Evolutionary conservation across 2,888 invertebrate species (phyloP), one percentile per base, ranked within the genome.

Genomic region (Caenorhabditis imperialis): DNA sequence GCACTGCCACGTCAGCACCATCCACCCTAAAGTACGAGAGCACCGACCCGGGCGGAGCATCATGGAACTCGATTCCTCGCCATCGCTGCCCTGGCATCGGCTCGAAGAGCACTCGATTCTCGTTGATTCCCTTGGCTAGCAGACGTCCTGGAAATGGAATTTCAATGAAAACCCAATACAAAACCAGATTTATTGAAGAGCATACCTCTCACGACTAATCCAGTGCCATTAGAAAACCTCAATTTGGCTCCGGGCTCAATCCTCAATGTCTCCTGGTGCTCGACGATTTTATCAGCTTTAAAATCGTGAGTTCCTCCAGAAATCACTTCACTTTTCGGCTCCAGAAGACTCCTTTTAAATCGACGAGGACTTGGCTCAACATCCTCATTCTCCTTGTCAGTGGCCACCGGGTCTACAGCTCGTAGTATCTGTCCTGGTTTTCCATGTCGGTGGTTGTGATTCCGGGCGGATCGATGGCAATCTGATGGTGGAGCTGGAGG

Each of bases 21-120:
- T 47, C 55, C 20, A 79, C 74, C 7, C 74, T 76, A 27, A 69
- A 57, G 38, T 71, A 50, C n/a, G 30, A 37, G 12, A 76, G 54
- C 4, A 42, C 35, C 0, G 60, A 61, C 8, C 38, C 54, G 7
- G 8, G 23, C 3, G 70, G 44, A 7, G 58, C 67, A 14, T 70
- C 45, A 5, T 45, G 22, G 33, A 79, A 76, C 5, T 40, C 40
- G 2, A 79, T 57, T 16, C 78, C 78, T 35, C 58, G 51, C 78
- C 78, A 79, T 18, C 44, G 25, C 14, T 48, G 54, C 2, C 14
- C 30, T 6, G 25, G 10, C 23, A 42, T 12, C 4, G 75, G 25
- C 30, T 78, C 75, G 40, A 79, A 37, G 7, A 57, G 54, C 7
- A 79, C 63, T 18, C 74, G 76, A 3, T 50, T 33, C 18, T 37